Evolutionary conservation across 1,140 invertebrate genomes (phyloP).

Genomic region (Lamellibrachia luymesi): DNA sequence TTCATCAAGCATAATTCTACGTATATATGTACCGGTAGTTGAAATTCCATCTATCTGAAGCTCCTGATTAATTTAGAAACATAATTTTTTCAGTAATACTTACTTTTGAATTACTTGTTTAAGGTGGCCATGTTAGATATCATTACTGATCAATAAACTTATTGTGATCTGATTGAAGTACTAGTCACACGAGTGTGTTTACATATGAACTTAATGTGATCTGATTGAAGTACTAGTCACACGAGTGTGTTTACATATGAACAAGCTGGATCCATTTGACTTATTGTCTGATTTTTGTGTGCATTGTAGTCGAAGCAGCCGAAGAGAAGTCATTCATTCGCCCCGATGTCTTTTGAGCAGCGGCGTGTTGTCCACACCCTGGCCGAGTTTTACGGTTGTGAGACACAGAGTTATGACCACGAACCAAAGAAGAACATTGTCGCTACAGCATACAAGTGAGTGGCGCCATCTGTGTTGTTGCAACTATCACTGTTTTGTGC

Average conservation of each 20-base stretch:
- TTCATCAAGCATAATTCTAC: too few relatives aligned
- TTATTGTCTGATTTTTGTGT: neutral
- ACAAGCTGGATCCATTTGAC: neutral
- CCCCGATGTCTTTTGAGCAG: constrained; percentile 88
- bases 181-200: neutral
- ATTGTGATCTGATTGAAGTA: neutral
- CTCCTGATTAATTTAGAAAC: neutral
- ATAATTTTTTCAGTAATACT: neutral
- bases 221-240: constrained; percentile 20
- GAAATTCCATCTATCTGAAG: too few relatives aligned
- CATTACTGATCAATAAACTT: neutral
- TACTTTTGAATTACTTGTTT: neutral
- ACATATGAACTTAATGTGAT: constrained; percentile 59
- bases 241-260: neutral
- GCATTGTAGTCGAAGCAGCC: constrained; percentile 50
- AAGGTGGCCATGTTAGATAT: neutral
- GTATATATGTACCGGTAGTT: too few relatives aligned
- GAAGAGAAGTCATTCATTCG: constrained; percentile 84
- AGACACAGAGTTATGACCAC: constrained; percentile 88
- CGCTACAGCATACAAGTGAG: constrained; percentile 76
- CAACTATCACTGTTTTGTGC: neutral
- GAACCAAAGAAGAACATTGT: constrained; percentile 94
- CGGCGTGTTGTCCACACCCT: constrained; percentile 88
- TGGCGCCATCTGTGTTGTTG: constrained; percentile 9
- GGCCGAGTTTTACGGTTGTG: constrained; percentile 90